Evolutionary conservation across 2,888 invertebrate genomes (phyloP).

Genomic region (Pilophorus perplexus): DNA sequence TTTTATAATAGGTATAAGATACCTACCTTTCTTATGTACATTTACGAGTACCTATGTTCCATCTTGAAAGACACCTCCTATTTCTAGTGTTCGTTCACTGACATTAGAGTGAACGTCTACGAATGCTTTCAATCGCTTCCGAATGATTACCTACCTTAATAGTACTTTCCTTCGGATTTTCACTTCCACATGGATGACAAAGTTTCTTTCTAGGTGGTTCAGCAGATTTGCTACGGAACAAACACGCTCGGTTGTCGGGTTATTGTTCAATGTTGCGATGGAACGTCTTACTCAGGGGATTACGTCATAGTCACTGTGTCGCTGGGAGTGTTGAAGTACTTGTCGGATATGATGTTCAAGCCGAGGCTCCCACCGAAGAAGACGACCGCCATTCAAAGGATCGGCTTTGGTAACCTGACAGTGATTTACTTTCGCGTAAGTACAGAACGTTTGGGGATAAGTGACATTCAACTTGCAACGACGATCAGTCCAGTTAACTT

Average conservation of each 20-base stretch:
- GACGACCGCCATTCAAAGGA: slow-evolving; percentile 62
- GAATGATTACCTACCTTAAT: too few relatives aligned
- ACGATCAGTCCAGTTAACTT: not conserved
- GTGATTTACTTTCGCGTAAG: slow-evolving; percentile 63
- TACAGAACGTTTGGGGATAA: too few relatives aligned
- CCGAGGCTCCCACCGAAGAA: slow-evolving; percentile 70
- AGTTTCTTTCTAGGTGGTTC: slow-evolving; percentile 32
- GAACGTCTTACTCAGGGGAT: slow-evolving; percentile 67
- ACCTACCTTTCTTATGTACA: too few relatives aligned
- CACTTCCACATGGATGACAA: too few relatives aligned
- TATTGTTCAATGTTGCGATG: slow-evolving; percentile 62
- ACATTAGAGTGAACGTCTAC: too few relatives aligned
- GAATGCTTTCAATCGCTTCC: too few relatives aligned
- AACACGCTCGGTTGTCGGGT: slow-evolving; percentile 15
- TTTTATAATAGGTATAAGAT: too few relatives aligned
- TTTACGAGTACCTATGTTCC: too few relatives aligned
- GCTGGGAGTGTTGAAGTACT: slow-evolving; percentile 73
- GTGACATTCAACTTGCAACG: too few relatives aligned
- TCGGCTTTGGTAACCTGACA: slow-evolving; percentile 72
- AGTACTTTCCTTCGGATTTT: too few relatives aligned
- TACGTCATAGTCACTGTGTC: slow-evolving; percentile 76
- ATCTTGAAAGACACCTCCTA: too few relatives aligned
- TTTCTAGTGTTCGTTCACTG: too few relatives aligned
- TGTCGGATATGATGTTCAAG: slow-evolving; percentile 68
- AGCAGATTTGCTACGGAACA: slow-evolving; percentile 26